A percentile compares a stretch with the other conserved stretches of the same genome.
Evolutionary conservation across 30 jellyfish, hydroid and myxozoan species (phyloP).

Genomic region (Chrysaora quinquecirrha): DNA sequence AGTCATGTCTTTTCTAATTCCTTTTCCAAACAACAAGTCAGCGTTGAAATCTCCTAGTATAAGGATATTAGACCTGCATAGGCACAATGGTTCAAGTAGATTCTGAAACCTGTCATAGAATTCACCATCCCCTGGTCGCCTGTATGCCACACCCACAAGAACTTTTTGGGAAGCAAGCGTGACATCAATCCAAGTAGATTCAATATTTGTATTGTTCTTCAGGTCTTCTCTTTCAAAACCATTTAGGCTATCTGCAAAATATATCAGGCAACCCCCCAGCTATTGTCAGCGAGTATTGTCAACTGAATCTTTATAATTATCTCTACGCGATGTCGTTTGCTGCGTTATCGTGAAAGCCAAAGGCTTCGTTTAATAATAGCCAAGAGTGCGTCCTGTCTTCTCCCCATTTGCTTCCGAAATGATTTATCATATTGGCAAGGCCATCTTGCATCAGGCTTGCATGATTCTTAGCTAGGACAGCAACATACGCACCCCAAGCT

Average conservation of each 20-base stretch:
- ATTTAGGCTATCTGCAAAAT: constrained; percentile 23
- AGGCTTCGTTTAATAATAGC: no score
- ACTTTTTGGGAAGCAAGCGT: constrained; percentile 25
- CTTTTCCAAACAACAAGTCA: constrained; percentile 48
- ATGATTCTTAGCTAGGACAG: no score
- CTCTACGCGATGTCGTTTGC: no score
- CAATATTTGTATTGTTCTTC: constrained; percentile 15
- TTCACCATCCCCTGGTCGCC: constrained; percentile 44
- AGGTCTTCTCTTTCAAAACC: constrained; percentile 43
- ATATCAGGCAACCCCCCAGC: constrained; percentile 58
- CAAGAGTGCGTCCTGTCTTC: no score
- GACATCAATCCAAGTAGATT: constrained; percentile 32
- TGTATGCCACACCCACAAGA: constrained; percentile 38
- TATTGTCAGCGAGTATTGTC: no score
- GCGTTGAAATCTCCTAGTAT: constrained; percentile 49
- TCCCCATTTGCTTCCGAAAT: no score
- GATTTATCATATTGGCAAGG: no score
- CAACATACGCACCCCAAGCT: no score
- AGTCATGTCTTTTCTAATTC: constrained; percentile 33
- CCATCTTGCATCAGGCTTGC: no score
- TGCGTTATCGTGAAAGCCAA: no score
- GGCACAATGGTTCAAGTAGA: constrained; percentile 58
- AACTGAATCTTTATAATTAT: no score
- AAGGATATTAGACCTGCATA: constrained; percentile 40
- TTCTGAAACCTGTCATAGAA: constrained; percentile 38